Conservation (phyloP, 64 coral and sea anemone species). For the Montipora sp. region DNA sequence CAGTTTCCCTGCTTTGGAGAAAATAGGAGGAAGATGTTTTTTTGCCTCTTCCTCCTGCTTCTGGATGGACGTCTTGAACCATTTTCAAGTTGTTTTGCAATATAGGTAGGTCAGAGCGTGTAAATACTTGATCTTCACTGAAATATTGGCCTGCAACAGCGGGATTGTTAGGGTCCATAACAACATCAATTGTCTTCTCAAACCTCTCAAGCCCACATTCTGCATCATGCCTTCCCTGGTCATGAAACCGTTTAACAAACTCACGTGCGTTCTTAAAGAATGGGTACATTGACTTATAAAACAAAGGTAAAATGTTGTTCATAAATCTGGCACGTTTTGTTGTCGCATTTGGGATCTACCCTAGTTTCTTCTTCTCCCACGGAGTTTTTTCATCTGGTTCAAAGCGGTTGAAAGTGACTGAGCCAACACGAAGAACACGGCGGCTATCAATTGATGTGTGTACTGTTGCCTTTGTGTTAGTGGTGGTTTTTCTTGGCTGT, state of each 20-base stretch:
- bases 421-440: too few relatives aligned
- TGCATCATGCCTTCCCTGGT: conserved; percentile 56
- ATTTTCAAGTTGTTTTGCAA: conserved; percentile 18
- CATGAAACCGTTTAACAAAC: conserved; percentile 64
- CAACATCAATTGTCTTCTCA: conserved; percentile 16
- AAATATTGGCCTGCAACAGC: conserved; percentile 10
- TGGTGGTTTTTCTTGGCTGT: not conserved
- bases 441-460: too few relatives aligned
- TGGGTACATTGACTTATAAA: conserved; percentile 41
- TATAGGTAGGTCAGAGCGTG: conserved; percentile 16
- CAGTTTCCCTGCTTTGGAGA: not conserved
- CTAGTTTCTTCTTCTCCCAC: too few relatives aligned
- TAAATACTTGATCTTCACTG: conserved; percentile 25
- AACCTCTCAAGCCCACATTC: not conserved
- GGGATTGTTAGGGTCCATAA: conserved; percentile 25
- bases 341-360: too few relatives aligned
- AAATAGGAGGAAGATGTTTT: conserved; percentile 6
- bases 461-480: too few relatives aligned
- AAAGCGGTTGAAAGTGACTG: too few relatives aligned
- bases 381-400: too few relatives aligned
- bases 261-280: conserved; percentile 70
- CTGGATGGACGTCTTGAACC: not conserved
- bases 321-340: too few relatives aligned
- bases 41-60: conserved; percentile 23
- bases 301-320: too few relatives aligned